These are phyloP conservation scores for Formica selysi DNA, from an alignment of 1,140 invertebrate species.

Conservation along the genomic window DNA sequence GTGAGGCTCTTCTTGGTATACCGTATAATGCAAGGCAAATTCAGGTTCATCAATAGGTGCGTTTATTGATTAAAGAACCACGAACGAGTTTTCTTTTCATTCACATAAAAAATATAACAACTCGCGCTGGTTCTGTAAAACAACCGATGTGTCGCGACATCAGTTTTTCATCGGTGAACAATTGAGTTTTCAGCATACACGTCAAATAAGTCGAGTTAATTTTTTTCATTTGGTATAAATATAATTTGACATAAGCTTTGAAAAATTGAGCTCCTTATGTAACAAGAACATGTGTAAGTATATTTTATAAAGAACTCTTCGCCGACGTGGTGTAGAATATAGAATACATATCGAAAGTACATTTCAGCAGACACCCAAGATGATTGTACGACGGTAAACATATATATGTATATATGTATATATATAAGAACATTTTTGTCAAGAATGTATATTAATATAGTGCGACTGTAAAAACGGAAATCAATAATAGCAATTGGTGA, in stretches of 20 bases:
- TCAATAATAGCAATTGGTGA: not conserved
- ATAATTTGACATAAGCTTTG: constrained; percentile 34
- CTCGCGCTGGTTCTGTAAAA: constrained; percentile 14
- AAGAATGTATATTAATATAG: constrained; percentile 48
- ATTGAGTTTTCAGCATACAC: constrained; percentile 20
- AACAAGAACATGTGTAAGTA: constrained; percentile 46
- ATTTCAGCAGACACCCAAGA: constrained; percentile 64
- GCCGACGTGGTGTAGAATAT: constrained; percentile 21
- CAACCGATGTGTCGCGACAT: not conserved
- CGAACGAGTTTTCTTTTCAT: constrained; percentile 24
- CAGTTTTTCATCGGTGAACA: constrained; percentile 11
- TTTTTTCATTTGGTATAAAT: constrained; percentile 46
- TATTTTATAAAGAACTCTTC: constrained; percentile 49
- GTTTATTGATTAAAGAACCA: constrained; percentile 37
- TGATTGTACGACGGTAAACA: constrained; percentile 72
- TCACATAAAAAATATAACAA: constrained; percentile 45
- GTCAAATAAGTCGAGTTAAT: constrained; percentile 29
- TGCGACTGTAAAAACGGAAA: not conserved
- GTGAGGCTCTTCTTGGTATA: constrained; percentile 39
- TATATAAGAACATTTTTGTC: constrained; percentile 66
- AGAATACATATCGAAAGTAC: constrained; percentile 53
- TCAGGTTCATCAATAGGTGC: constrained; percentile 63
- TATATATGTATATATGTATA: not conserved
- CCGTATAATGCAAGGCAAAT: constrained; percentile 69
- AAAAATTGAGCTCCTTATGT: constrained; percentile 54